These are phyloP conservation scores for Ochotona princeps DNA, from an alignment of 2,113 vertebrate species.

Conservation along the genomic window DNA sequence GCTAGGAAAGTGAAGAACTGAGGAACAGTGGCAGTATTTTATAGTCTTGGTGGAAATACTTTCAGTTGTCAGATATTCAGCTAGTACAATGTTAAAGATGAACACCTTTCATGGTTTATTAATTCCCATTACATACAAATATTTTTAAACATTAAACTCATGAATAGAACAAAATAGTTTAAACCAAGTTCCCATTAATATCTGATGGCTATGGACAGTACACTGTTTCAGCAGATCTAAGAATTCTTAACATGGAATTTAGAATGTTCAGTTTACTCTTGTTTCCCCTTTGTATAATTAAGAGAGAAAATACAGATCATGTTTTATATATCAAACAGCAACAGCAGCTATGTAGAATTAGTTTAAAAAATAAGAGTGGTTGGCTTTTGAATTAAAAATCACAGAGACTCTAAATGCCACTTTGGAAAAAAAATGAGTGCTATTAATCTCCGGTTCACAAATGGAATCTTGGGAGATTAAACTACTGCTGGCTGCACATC, in stretches of 20 bases:
- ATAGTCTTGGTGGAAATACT: not conserved
- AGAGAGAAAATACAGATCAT: not conserved
- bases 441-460: slow-evolving; percentile 80
- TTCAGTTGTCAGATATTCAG: not conserved
- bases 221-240: slow-evolving; percentile 49
- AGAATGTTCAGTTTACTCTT: slow-evolving; percentile 23
- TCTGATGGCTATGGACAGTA: not conserved
- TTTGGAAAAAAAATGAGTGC: slow-evolving; percentile 75
- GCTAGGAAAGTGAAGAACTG: not conserved
- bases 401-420: slow-evolving; percentile 72
- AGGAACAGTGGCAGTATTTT: not conserved
- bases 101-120: slow-evolving; percentile 31
- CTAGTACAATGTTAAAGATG: not conserved
- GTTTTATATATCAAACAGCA: slow-evolving; percentile 62
- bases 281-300: not conserved
- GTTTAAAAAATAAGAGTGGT: slow-evolving; percentile 42
- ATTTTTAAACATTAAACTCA: slow-evolving; percentile 8
- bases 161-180: not conserved
- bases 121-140: slow-evolving; percentile 32
- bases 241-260: slow-evolving; percentile 34
- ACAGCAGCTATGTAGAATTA: slow-evolving; percentile 62
- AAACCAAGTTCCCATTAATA: slow-evolving; percentile 2
- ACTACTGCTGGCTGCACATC: slow-evolving; percentile 72
- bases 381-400: slow-evolving; percentile 73
- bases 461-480: slow-evolving; percentile 76